These are phyloP conservation scores for Pyxicephalus adspersus DNA, from an alignment of 2,113 vertebrate species.

Conservation along the genomic window DNA sequence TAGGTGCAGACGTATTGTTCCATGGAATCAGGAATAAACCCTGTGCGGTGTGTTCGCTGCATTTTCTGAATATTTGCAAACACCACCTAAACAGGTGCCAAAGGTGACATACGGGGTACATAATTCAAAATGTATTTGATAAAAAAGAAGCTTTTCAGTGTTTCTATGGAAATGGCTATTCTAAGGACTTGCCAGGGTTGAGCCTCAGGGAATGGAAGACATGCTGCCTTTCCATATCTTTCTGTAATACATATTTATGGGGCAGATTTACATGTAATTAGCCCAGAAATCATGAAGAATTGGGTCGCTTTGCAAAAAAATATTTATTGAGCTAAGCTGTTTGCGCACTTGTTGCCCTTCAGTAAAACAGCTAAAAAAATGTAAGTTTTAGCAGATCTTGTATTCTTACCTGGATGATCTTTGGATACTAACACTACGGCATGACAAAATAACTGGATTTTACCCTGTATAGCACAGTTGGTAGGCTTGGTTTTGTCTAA, in stretches of 20 bases:
- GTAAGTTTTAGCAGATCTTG: background rate
- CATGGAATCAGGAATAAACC: too few relatives aligned
- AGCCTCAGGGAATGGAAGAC: slow-evolving; percentile 36
- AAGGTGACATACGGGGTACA: background rate
- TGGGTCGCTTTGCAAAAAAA: slow-evolving; percentile 41
- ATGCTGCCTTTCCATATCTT: slow-evolving; percentile 21
- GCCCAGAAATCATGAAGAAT: slow-evolving; percentile 41
- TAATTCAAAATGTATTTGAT: slow-evolving; percentile 32
- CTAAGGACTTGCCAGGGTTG: slow-evolving; percentile 12
- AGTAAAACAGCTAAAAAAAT: background rate
- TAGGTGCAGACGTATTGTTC: too few relatives aligned
- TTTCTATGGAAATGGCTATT: slow-evolving; percentile 52
- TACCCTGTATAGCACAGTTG: too few relatives aligned
- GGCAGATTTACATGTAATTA: slow-evolving; percentile 54
- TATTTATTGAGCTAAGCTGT: slow-evolving; percentile 33
- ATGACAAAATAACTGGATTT: too few relatives aligned
- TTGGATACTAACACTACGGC: too few relatives aligned
- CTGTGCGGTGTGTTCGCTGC: too few relatives aligned
- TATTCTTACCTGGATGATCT: too few relatives aligned
- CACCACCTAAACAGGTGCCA: too few relatives aligned
- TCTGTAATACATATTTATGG: slow-evolving; percentile 43
- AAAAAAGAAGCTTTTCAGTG: slow-evolving; percentile 7
- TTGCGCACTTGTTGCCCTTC: background rate
- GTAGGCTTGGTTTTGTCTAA: too few relatives aligned
- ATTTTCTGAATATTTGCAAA: too few relatives aligned